Evolutionary conservation across 2,797 vertebrate species (phyloP).

Genomic region (Halcyon leucocephala): DNA sequence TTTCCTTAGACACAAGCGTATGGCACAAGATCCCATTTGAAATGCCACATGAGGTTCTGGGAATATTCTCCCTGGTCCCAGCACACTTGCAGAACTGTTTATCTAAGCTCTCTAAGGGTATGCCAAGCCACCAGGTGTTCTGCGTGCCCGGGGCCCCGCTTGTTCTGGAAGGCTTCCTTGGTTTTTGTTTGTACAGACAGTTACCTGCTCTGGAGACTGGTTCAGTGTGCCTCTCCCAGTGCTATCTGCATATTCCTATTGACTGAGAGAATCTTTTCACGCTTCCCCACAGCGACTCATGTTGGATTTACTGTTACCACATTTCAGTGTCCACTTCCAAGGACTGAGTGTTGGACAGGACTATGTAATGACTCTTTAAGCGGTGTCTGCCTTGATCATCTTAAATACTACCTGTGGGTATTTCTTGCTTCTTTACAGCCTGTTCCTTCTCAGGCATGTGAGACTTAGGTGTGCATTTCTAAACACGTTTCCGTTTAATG

Average conservation of each 20-base stretch:
- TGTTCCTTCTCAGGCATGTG: background rate
- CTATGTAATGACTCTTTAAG: background rate
- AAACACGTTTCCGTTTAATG: background rate
- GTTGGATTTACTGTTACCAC: background rate
- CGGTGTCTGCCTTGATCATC: background rate
- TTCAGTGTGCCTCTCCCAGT: background rate
- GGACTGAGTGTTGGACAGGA: background rate
- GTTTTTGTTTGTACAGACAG: slow-evolving; percentile 17
- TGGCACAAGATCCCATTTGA: background rate
- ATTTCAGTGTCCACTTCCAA: background rate
- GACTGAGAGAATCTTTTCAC: background rate
- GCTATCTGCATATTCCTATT: background rate
- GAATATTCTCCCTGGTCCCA: background rate
- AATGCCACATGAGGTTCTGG: slow-evolving; percentile 13
- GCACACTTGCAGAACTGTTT: slow-evolving; percentile 13
- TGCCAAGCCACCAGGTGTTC: slow-evolving; percentile 58
- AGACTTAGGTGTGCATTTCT: background rate
- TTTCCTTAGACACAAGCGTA: background rate
- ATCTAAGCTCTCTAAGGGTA: background rate
- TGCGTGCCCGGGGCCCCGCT: slow-evolving; percentile 18
- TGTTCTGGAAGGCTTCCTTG: slow-evolving; percentile 43
- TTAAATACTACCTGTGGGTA: background rate
- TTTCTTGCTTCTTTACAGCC: background rate
- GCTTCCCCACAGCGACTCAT: accelerated
- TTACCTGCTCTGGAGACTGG: background rate